These are phyloP conservation scores for Eudemis profundana DNA, from an alignment of 2,888 invertebrate genomes.

Conservation along the genomic window DNA sequence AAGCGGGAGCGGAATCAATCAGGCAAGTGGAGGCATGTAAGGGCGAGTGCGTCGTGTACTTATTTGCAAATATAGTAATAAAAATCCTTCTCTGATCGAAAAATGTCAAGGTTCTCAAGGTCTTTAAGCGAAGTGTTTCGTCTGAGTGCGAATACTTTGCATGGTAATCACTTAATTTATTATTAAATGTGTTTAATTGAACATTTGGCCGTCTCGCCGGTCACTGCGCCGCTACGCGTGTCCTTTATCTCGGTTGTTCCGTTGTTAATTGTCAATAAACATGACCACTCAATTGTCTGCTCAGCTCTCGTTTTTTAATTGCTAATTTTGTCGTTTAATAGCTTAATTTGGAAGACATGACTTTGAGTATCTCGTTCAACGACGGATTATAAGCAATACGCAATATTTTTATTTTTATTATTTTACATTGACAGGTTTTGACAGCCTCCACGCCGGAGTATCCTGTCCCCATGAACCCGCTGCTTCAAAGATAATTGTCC, in stretches of 20 bases:
- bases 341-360: slow-evolving; percentile 2
- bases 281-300: slow-evolving; percentile 51
- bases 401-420: too few species aligned
- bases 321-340: slow-evolving; percentile 7
- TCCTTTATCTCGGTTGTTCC: slow-evolving; percentile 54
- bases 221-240: slow-evolving; percentile 58
- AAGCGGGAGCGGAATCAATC: slow-evolving; percentile 61
- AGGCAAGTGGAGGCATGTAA: slow-evolving; percentile 55
- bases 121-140: slow-evolving; percentile 51
- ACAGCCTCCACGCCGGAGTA: too few species aligned
- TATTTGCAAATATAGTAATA: slow-evolving; percentile 45
- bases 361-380: not conserved
- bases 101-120: slow-evolving; percentile 61
- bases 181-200: slow-evolving; percentile 73
- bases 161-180: slow-evolving; percentile 72
- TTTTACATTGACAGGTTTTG: too few species aligned
- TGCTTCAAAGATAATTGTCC: too few species aligned
- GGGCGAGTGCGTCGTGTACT: slow-evolving; percentile 47
- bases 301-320: slow-evolving; percentile 13
- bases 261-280: slow-evolving; percentile 48
- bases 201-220: slow-evolving; percentile 58
- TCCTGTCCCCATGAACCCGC: too few species aligned
- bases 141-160: slow-evolving; percentile 55
- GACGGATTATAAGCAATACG: not conserved
- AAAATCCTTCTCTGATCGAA: slow-evolving; percentile 43